Base-by-base conservation (phyloP, 2,888 invertebrate species). In the Ametastegia equiseti region DNA sequence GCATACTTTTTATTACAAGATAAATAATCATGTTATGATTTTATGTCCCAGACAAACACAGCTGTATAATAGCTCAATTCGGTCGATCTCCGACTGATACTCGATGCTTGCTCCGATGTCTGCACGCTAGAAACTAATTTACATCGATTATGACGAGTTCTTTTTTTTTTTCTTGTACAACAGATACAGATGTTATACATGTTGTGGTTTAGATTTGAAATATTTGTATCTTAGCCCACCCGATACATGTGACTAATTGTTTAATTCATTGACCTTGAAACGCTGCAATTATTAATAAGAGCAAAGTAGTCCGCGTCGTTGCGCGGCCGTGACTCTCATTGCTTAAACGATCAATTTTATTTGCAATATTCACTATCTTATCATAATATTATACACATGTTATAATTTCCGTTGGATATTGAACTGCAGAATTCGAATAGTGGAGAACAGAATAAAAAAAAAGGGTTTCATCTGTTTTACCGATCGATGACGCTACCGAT, bases 181-280 rank as follows among this genome's bases (percentile, higher is more conserved):
- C n/a, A n/a, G n/a, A n/a, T n/a, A n/a, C n/a, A n/a, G n/a, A n/a
- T n/a, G n/a, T 42, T 42, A 6, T 42, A 42, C 9, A 42, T 50
- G 65, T n/a, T 36, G 4, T 65, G 19, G 36, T 13, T 5, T 9
- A 4, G 11, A 65, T n/a, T 65, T 19, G 65, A 36, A 39, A 39
- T n/a, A 65, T 19, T 36, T 9, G 19, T 36, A 19, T 65, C 39
- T 2, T 33, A 33, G 36, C 5, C 6, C 19, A 39, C 60, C 60
- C 23, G 65, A 65, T 65, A n/a, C n/a, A n/a, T 36, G 36, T 65
- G 39, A 65, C 65, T 65, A 65, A 65, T 65, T 65, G 19, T 36
- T 65, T 19, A 65, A 65, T 65, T 39, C 65, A 39, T 65, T 36
- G 19, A 19, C 65, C 65, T 65, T 65, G 65, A 65, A 65, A n/a